Evolutionary conservation across 1,140 invertebrate species (phyloP).

Genomic region (Archivesica marissinica): DNA sequence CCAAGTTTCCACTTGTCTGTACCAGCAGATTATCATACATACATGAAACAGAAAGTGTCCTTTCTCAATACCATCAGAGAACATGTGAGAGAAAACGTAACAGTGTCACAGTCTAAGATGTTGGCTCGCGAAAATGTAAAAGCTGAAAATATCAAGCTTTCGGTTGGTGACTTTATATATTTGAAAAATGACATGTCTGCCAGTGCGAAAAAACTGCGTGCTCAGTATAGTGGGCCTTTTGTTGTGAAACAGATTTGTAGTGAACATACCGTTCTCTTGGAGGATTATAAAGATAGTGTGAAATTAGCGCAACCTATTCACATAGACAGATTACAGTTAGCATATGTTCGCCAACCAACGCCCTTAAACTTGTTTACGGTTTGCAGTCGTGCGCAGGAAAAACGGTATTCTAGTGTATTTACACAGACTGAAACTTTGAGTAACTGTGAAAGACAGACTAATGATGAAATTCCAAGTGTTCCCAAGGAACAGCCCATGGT

Average conservation of each 20-base stretch:
- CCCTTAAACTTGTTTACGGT: slow-evolving; percentile 15
- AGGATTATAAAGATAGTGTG: background rate
- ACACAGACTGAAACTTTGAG: slow-evolving; percentile 15
- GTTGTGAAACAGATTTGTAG: background rate
- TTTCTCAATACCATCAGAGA: background rate
- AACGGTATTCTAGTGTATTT: background rate
- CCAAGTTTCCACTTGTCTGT: slow-evolving; percentile 14
- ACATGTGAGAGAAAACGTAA: background rate
- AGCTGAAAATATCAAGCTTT: background rate
- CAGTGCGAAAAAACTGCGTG: slow-evolving; percentile 39
- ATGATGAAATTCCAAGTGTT: background rate
- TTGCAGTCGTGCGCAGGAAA: background rate
- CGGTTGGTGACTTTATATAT: slow-evolving; percentile 41
- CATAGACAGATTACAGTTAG: slow-evolving; percentile 44
- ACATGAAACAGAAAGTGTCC: background rate
- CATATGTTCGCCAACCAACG: slow-evolving; percentile 25
- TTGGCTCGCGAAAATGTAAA: background rate
- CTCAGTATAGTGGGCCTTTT: slow-evolving; percentile 43
- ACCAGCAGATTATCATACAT: background rate
- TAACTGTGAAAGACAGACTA: too few species aligned
- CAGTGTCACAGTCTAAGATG: slow-evolving; percentile 31
- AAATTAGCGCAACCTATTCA: slow-evolving; percentile 23
- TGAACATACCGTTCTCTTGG: slow-evolving; percentile 8
- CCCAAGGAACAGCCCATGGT: too few species aligned
- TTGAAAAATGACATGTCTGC: slow-evolving; percentile 7